Base-by-base conservation (phyloP, 2,797 vertebrate species). In the Hozukius guyotensis region DNA sequence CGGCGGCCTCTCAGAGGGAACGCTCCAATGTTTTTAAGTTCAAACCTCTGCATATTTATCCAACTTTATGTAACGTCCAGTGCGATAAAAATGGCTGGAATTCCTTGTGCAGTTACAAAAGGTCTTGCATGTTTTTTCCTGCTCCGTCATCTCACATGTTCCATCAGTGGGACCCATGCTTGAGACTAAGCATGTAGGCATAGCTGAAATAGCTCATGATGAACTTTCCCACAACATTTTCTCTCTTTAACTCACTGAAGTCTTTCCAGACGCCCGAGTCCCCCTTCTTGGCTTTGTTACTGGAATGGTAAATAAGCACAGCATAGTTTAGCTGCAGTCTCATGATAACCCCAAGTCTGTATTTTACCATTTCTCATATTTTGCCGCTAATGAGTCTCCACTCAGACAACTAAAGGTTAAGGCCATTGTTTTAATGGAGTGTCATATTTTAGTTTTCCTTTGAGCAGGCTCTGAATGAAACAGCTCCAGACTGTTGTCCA, bases 201-300 rank as follows among this genome's bases (percentile, higher is more conserved):
- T 96, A 95, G 91, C 88, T 96, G 83, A 84, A 95, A 96, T 96
- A 95, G 90, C 89, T 95, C 12, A 72, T 80, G 87, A 95, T 89
- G 89, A 96, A 95, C 93, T 96, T 96, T 96, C 96, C 95, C 96
- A 96, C 94, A 95, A 93, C 86, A 92, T 92, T 84, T 90, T 90
- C 80, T 78, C 80, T 77, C 82, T 87, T 75, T 66, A 88, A 84
- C 77, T 92, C 86, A 87, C 73, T 72, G 76, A 91, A 88, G 82
- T 91, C 89, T 67, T 83, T 93, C 89, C 92, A 94, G 89, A 89
- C 65, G 59, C 83, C 84, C 14, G 0, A 61, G 64, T 80, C 76
- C 80, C 77, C 55, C 53, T 60, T 81, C 42, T 80, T 73, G 53
- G 81, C 87, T 85, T 86, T 82, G 75, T 86, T 83, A 73, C 66